Base-by-base conservation (phyloP, 2,113 vertebrate species). In the Oxygymnocypris stewartii region DNA sequence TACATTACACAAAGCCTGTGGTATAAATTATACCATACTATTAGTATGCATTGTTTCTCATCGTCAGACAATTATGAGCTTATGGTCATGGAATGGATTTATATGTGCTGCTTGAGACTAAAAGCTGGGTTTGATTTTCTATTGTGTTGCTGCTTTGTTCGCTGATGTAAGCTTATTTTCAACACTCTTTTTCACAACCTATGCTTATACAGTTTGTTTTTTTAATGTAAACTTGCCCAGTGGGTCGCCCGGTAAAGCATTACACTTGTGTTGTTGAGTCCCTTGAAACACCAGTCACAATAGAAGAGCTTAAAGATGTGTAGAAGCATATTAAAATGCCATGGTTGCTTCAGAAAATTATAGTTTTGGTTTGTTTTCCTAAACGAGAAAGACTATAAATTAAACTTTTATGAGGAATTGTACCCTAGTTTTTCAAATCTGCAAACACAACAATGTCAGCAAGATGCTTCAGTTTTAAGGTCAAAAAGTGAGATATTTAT, bases 81-180 rank as follows among this genome's bases (percentile, higher is more conserved):
- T 8, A 14, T 61, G 59, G 76, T 77, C 12, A 14, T 61, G 59
- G 76, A 77, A 51, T 4, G 1, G 28, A 57, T 23, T 74, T 28
- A 23, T 71, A 84, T 40, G 35, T 10, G 40, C 12, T 5, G 1
- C 63, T 69, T 28, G 28, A 49, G 37, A 71, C 40, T 31, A 25
- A 61, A 79, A 35, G 25, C 13, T 67, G 12, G 25, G 35, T 77
- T 78, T 77, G 2, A 42, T 49, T 47, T 63, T 61, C 74, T 61
- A 79, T 69, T 67, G 20, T 28, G 42, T 75, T 40, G 78, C 54
- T 61, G 23, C n/a, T 42, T 59, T 80, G 78, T 63, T 42, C 78
- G 16, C 12, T 9, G 54, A 63, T 16, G 12, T 13, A 2, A 40
- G 16, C 20, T 42, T 74, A 74, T 61, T 61, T 79, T 42, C 23